Conservation (phyloP, 1,140 invertebrate genomes). For the Eueides isabella region DNA sequence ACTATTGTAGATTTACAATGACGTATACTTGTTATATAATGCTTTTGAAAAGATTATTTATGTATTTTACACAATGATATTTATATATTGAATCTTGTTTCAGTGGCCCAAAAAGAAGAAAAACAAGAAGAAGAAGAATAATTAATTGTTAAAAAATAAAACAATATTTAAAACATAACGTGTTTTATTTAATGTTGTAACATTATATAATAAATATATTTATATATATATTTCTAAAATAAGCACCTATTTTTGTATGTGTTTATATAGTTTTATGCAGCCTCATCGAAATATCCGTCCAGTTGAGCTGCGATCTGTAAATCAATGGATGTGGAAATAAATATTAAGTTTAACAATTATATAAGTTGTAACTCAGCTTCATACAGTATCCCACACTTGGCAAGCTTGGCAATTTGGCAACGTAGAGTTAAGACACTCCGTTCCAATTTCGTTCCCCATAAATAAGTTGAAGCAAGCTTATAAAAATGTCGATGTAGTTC, state of each 20-base stretch:
- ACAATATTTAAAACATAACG: constrained; percentile 13
- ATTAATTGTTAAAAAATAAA: background rate
- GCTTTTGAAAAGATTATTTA: too few relatives aligned
- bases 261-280: constrained; percentile 48
- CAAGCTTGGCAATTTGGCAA: too few relatives aligned
- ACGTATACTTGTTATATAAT: too few relatives aligned
- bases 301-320: constrained; percentile 67
- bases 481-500: too few relatives aligned
- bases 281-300: constrained; percentile 73
- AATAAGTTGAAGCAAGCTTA: too few relatives aligned
- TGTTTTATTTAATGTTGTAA: background rate
- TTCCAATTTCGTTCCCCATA: too few relatives aligned
- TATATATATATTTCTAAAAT: background rate
- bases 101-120: constrained; percentile 65
- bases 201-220: constrained; percentile 19
- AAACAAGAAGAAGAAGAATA: constrained; percentile 50
- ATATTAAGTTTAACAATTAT: too few relatives aligned
- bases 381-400: too few relatives aligned
- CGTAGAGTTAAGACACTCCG: too few relatives aligned
- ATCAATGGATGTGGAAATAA: background rate
- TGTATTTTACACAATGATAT: too few relatives aligned
- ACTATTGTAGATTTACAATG: too few relatives aligned
- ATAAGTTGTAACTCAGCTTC: too few relatives aligned
- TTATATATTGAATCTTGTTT: constrained; percentile 50
- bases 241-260: constrained; percentile 14